A percentile compares a stretch with the other conserved stretches of the same genome.
Conservation (phyloP, 2,113 vertebrate species). For the Lepisosteus oculatus region DNA sequence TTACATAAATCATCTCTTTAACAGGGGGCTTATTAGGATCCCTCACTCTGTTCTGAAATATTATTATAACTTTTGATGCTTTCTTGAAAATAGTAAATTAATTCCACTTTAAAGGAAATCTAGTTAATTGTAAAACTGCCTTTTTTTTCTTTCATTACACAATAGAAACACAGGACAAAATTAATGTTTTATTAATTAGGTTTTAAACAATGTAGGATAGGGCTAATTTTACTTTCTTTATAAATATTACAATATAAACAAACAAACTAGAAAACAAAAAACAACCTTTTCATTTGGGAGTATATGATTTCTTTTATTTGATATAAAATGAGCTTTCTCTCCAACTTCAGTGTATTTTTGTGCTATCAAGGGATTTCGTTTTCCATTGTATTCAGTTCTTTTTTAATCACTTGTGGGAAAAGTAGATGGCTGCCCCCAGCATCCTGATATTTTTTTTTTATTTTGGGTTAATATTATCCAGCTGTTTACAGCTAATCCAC, state of each 20-base stretch:
- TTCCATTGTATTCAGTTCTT: constrained; percentile 49
- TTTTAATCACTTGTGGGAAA: constrained; percentile 64
- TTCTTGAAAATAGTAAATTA: constrained; percentile 46
- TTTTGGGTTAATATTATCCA: constrained; percentile 54
- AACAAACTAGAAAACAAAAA: constrained; percentile 30
- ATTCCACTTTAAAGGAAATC: constrained; percentile 35
- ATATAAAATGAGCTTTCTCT: constrained; percentile 56
- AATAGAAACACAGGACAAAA: constrained; percentile 40
- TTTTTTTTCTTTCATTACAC: constrained; percentile 2
- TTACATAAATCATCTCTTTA: background rate
- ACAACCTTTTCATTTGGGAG: constrained; percentile 44
- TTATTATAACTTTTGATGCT: constrained; percentile 31
- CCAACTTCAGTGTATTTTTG: constrained; percentile 41
- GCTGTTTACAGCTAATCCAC: constrained; percentile 52
- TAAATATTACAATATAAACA: background rate
- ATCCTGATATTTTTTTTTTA: constrained; percentile 61
- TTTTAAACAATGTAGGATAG: constrained; percentile 58
- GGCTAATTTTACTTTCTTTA: constrained; percentile 57
- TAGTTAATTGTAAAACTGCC: constrained; percentile 36
- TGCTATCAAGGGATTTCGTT: constrained; percentile 44
- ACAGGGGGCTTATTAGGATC: constrained; percentile 3
- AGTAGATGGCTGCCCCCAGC: constrained; percentile 48
- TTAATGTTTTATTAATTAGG: constrained; percentile 68
- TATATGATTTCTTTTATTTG: constrained; percentile 54
- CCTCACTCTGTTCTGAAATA: constrained; percentile 21